A percentile compares a stretch with the other conserved stretches of the same genome.
Evolutionary conservation across 2,113 vertebrate species (phyloP).

Genomic region (Salvator merianae): DNA sequence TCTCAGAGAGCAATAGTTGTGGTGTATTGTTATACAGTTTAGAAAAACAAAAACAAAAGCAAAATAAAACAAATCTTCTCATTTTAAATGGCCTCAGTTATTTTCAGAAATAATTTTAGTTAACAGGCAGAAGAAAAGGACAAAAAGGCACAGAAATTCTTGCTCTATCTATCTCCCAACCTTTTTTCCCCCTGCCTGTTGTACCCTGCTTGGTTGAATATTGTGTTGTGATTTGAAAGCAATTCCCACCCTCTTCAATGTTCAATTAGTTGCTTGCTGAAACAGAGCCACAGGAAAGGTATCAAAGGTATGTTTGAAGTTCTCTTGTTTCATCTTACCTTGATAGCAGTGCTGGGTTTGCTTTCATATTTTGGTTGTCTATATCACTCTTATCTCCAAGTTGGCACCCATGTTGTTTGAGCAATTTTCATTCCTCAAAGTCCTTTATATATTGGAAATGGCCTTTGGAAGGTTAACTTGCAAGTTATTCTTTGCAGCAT

Average conservation of each 20-base stretch:
- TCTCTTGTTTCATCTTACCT: neutral
- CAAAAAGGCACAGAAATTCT: neutral
- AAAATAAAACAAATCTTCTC: too few relatives aligned
- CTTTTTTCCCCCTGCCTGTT: neutral
- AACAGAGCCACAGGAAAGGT: neutral
- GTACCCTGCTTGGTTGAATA: neutral
- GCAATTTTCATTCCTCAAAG: neutral
- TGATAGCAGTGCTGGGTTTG: neutral
- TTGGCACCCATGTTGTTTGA: neutral
- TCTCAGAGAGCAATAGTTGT: too few relatives aligned
- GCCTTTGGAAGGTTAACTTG: neutral
- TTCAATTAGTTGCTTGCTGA: slow-evolving; percentile 5
- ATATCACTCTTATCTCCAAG: neutral
- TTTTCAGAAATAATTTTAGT: neutral
- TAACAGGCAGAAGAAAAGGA: neutral
- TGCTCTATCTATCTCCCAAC: neutral
- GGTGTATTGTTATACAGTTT: too few relatives aligned
- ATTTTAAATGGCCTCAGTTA: neutral
- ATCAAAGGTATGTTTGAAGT: neutral
- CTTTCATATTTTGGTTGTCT: neutral
- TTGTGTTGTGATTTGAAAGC: neutral
- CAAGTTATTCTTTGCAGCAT: neutral
- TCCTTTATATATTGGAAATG: neutral
- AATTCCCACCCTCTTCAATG: neutral
- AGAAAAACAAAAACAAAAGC: too few relatives aligned